Base-by-base conservation (phyloP, 2,113 vertebrate species). In the Centrocercus urophasianus region DNA sequence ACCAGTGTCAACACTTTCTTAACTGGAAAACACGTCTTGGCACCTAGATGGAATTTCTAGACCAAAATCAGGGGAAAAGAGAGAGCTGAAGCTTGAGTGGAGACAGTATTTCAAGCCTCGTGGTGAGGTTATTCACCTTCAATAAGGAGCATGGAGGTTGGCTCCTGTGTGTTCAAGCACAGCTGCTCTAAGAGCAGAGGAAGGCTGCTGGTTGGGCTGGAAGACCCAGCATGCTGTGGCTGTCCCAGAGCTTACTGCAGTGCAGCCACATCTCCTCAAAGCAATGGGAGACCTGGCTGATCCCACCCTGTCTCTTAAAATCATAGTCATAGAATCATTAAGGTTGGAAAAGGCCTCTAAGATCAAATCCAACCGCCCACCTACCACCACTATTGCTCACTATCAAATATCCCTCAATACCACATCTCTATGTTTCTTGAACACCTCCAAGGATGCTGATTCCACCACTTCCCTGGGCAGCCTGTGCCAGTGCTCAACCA, bases 1-100 rank as follows among this genome's bases (percentile, higher is more conserved):
- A 45, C 40, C 70, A 77, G 45, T 50, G 70, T 78, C 92, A 94
- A 47, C 83, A 88, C 56, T 4, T 90, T 70, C 92, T 84, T 70
- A 84, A 90, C 12, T 52, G 79, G 86, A 86, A 77, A 87, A 83
- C 57, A 52, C 11, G 14, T 45, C 52, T 43, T 87, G 74, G 60
- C 65, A 90, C 74, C 54, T 84, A 17, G 43, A 17, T 50, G 86
- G 65, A 70, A 87, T 57, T 77, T 61, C 70, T 22, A 48, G 17
- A 22, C 13, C 92, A 75, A 81, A 69, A n/a, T 11, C 74, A 69
- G 64, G 56, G 18, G 12, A 34, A 73, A 85, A 38, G 30, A 61
- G 12, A 45, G 43, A 73, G 27, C 69, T 60, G 27, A 72, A 34
- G 19, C 16, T 65, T 54, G 50, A 66, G 45, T 32, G 71, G 45